Conservation (phyloP, 2,888 invertebrate species). For the Cabera pusaria region DNA sequence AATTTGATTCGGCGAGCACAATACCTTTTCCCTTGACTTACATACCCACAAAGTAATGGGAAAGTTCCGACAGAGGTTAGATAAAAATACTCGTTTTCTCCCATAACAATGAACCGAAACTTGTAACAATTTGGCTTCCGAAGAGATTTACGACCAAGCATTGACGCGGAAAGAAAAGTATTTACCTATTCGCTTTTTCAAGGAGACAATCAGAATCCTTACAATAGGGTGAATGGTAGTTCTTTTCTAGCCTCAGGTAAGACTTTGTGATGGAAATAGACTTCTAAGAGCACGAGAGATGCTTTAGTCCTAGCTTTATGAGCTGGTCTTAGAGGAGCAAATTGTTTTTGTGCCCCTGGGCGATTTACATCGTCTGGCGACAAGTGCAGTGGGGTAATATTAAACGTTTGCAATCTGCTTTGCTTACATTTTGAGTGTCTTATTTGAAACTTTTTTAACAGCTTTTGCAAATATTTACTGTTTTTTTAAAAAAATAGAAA, state of each 20-base stretch:
- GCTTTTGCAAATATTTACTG: no score
- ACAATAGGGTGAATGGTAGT: constrained; percentile 42
- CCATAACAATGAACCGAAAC: constrained; percentile 20
- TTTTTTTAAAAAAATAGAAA: no score
- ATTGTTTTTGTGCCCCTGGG: constrained; percentile 77
- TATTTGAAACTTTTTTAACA: no score
- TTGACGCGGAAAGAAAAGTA: constrained; percentile 23
- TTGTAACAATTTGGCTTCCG: constrained; percentile 22
- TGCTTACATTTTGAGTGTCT: no score
- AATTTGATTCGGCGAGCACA: no score
- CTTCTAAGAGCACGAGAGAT: constrained; percentile 55
- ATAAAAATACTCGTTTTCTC: constrained; percentile 14
- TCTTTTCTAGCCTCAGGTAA: constrained; percentile 52
- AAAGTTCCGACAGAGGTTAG: constrained; percentile 24
- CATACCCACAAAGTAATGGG: constrained; percentile 5
- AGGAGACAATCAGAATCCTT: constrained; percentile 39
- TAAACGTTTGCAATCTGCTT: constrained; percentile 7
- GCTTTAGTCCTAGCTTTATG: constrained; percentile 57
- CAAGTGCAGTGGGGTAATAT: constrained; percentile 5
- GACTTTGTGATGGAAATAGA: constrained; percentile 71
- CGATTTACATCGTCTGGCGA: constrained; percentile 50
- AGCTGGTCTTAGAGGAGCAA: constrained; percentile 66
- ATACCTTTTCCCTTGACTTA: no score
- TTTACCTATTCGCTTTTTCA: constrained; percentile 20
- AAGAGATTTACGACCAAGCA: constrained; percentile 18